Base-by-base conservation (phyloP, 2,888 invertebrate genomes). In the Octonoba sinensis region DNA sequence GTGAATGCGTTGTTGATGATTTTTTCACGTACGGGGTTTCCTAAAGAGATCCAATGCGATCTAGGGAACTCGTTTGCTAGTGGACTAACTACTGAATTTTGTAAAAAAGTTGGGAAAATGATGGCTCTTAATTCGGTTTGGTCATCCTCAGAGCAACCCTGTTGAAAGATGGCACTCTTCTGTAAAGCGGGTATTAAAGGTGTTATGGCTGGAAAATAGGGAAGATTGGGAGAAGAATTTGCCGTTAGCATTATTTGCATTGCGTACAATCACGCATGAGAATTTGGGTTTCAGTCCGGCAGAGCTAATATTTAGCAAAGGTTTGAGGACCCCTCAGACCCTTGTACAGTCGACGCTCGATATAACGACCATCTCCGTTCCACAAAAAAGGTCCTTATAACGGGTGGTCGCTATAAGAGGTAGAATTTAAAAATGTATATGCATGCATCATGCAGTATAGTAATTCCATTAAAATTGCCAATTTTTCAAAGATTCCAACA, bases 81-180 rank as follows among this genome's bases (percentile, higher is more conserved):
- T 57, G 46, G 8, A 8, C 36, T 70, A 16, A 57, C 49, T 0
- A 16, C 15, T 15, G 65, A 65, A 65, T 66, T 66, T 49, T 47
- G 20, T 4, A 20, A 66, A 12, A 47, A 16, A 51, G 20, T 66
- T 49, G 65, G 65, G 8, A 60, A 71, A 0, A 44, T 46, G 3
- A 15, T 57, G 0, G 20, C 44, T 0, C 24, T 22, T 22, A 65
- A 36, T n/a, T 73, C 67, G 15, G 44, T 67, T 13, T 18, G n/a
- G 69, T 18, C 67, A 69, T 44, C 73, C 67, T 3, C 73, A 79
- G 44, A 73, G 27, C 24, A 73, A 79, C 47, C 67, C 54, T 6
- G 47, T 62, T 0, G 73, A 72, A 20, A 44, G 47, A 16, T 60
- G 62, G 27, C 62, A 73, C 11, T 15, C 24, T 36, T 66, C 62